Base-by-base conservation (phyloP, 2,797 vertebrate genomes). In the Scomberomorus guttatus region DNA sequence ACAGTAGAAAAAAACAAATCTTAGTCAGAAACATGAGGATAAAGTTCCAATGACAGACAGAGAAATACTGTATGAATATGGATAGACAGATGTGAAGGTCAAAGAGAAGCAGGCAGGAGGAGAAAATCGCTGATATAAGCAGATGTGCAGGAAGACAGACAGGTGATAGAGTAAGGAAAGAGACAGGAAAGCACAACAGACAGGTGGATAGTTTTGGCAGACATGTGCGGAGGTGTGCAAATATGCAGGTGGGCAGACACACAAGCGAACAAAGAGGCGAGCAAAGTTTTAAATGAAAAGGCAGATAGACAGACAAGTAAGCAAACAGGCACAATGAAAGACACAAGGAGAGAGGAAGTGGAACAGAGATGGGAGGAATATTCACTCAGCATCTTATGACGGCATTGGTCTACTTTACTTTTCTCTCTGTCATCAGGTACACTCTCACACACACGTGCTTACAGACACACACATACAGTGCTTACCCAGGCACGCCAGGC, bases 401-500 rank as follows among this genome's bases (percentile, higher is more conserved):
- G 46, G 37, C 24, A 46, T 58, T 75, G 46, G 66, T 80, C 73
- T 24, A 57, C 74, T 74, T 81, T 56, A 54, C 59, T 72, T 42
- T 81, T 69, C 48, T 56, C 52, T 72, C 48, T 17, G 10, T 67
- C 75, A 51, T 57, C 58, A 70, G 34, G 60, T 39, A 66, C 32
- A 27, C 60, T 54, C 22, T 25, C 54, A 15, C 11, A 7, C 37
- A 56, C 3, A 66, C 58, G 25, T 12, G 25, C 68, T 61, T 54
- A 73, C 63, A 80, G 69, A 71, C 14, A 25, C 57, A 67, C 51
- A 56, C 54, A 69, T 51, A 66, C 48, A 57, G 46, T 83, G 66
- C 84, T 81, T 86, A 90, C 70, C 82, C 81, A 82, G 77, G 81
- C 68, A 78, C 78, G 72, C 69, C 74, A 75, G 67, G 79, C 79